phyloP scores from a whole-genome alignment of 1,140 invertebrate genomes.

The Probaryconus sp. region DNA sequence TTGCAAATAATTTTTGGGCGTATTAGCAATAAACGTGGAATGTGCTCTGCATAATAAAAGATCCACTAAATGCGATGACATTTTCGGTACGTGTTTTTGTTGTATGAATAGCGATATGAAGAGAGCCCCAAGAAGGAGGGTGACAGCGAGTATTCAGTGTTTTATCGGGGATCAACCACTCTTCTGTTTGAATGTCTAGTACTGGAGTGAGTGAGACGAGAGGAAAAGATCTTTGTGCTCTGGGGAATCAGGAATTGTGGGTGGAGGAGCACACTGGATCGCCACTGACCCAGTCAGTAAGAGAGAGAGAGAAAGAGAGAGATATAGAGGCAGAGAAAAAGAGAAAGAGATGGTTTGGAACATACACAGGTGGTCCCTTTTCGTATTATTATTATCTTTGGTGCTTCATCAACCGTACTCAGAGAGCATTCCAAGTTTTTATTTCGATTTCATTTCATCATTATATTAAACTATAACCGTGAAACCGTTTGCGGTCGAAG shows the following conservation, averaged over 20 bases:
- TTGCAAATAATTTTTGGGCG: too few species aligned
- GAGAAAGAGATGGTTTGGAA: too few species aligned
- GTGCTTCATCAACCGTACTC: slow-evolving; percentile 68
- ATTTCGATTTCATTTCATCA: slow-evolving; percentile 58
- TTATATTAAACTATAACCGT: slow-evolving; percentile 20
- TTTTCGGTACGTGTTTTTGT: slow-evolving; percentile 69
- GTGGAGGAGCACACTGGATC: slow-evolving; percentile 56
- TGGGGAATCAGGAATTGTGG: slow-evolving; percentile 55
- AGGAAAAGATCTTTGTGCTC: slow-evolving; percentile 63
- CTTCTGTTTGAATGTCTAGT: slow-evolving; percentile 71
- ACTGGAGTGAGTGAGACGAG: too few species aligned
- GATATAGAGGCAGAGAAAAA: too few species aligned
- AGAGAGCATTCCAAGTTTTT: slow-evolving; percentile 30
- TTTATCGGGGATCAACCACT: slow-evolving; percentile 73
- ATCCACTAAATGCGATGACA: slow-evolving; percentile 70
- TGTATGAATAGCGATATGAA: slow-evolving; percentile 34
- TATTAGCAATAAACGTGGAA: too few species aligned
- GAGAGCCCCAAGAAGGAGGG: slow-evolving; percentile 47
- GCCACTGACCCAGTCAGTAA: slow-evolving; percentile 17
- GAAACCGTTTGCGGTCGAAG: slow-evolving; percentile 10
- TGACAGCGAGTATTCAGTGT: slow-evolving; percentile 70
- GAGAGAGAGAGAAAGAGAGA: too few species aligned
- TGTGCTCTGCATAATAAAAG: slow-evolving; percentile 37
- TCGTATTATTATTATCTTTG: slow-evolving; percentile 74
- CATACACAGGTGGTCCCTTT: slow-evolving; percentile 74